These are phyloP conservation scores for Margarornis squamiger DNA, from an alignment of 2,797 vertebrate species.

Conservation along the genomic window DNA sequence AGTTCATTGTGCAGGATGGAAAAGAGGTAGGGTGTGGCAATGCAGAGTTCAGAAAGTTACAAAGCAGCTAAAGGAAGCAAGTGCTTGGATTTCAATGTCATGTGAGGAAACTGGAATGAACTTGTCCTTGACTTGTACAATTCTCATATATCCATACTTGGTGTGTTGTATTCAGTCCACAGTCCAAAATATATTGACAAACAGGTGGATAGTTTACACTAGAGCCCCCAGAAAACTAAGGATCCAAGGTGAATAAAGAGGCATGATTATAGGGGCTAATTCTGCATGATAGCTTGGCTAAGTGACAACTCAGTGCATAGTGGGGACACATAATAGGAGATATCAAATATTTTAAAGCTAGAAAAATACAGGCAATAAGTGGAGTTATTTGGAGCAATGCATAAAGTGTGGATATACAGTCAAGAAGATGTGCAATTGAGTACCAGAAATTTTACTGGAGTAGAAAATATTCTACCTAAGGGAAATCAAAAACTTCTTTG, in stretches of 20 bases:
- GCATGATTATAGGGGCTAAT: background rate
- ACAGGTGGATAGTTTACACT: background rate
- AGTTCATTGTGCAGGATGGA: background rate
- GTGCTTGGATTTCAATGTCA: background rate
- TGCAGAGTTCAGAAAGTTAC: background rate
- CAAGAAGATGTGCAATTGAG: background rate
- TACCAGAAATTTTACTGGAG: background rate
- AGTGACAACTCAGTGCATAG: background rate
- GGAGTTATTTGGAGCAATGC: background rate
- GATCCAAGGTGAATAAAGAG: background rate
- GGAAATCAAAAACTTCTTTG: background rate
- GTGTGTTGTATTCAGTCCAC: background rate
- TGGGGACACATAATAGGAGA: background rate
- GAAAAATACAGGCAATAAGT: background rate
- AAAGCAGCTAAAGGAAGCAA: background rate
- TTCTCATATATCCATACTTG: background rate
- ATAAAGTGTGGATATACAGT: background rate
- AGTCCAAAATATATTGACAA: background rate
- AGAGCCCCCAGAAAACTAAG: background rate
- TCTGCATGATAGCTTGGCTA: background rate
- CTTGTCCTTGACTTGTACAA: background rate
- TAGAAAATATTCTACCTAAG: background rate
- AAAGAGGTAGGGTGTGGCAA: background rate
- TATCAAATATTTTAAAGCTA: background rate
- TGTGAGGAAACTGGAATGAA: background rate